These are phyloP conservation scores for Andrena bucephala DNA, from an alignment of 2,888 invertebrate genomes.

Conservation along the genomic window DNA sequence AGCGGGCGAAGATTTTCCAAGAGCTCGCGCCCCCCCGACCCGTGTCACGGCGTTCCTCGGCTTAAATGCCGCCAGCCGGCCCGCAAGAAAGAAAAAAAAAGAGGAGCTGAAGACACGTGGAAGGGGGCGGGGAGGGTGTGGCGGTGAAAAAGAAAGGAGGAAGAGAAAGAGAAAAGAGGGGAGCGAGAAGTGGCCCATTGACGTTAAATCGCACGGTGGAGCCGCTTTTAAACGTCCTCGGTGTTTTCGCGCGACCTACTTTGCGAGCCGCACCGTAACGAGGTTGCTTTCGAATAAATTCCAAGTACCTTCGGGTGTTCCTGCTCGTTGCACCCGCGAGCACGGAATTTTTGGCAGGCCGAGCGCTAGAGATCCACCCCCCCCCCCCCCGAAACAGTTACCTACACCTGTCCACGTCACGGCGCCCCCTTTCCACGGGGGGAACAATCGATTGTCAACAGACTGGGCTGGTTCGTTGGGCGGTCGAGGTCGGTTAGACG, in stretches of 20 bases:
- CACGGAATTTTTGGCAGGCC: conserved; percentile 33
- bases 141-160: conserved; percentile 6
- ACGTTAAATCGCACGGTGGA: conserved; percentile 76
- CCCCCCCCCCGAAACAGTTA: neutral
- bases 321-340: conserved; percentile 39
- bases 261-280: conserved; percentile 74
- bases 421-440: neutral
- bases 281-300: conserved; percentile 80
- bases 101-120: conserved; percentile 12
- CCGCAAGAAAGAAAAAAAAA: conserved; percentile 14
- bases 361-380: neutral
- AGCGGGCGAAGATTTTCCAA: conserved; percentile 46
- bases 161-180: conserved; percentile 25
- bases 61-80: conserved; percentile 51
- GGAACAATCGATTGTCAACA: conserved; percentile 18
- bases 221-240: conserved; percentile 72
- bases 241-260: conserved; percentile 80
- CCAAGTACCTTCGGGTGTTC: conserved; percentile 67
- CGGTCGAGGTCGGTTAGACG: neutral
- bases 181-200: conserved; percentile 71
- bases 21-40: conserved; percentile 29
- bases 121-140: neutral
- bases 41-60: conserved; percentile 10
- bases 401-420: conserved; percentile 7
- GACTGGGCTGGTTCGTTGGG: neutral